Conservation (phyloP, 2,888 invertebrate species). For the Coelogynopora nodosa region DNA sequence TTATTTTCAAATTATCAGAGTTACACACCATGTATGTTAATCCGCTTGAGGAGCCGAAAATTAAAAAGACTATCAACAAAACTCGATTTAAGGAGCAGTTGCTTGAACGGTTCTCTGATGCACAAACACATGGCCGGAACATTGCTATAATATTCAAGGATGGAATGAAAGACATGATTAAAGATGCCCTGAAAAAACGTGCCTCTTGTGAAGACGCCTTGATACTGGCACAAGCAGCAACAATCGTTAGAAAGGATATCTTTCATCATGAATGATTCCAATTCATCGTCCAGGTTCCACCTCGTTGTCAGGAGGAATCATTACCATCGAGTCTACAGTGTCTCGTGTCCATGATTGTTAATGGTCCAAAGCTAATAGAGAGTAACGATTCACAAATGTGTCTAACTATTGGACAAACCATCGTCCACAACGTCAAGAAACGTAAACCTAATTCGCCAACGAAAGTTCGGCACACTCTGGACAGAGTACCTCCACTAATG, state of each 20-base stretch:
- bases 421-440: not conserved
- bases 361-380: not conserved
- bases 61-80: slow-evolving; percentile 11
- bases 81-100: slow-evolving; percentile 18
- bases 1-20: slow-evolving; percentile 37
- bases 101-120: slow-evolving; percentile 27
- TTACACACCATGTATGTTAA: slow-evolving; percentile 36
- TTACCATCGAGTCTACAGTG: slow-evolving; percentile 40
- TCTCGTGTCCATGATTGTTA: not conserved
- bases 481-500: not conserved
- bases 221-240: not conserved
- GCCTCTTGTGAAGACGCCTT: not conserved
- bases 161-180: slow-evolving; percentile 39
- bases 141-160: slow-evolving; percentile 40
- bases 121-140: slow-evolving; percentile 40
- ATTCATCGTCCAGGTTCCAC: slow-evolving; percentile 37
- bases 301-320: slow-evolving; percentile 38
- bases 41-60: slow-evolving; percentile 10
- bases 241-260: slow-evolving; percentile 17
- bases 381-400: not conserved
- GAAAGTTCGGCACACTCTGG: not conserved
- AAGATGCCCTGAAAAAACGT: slow-evolving; percentile 30
- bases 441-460: not conserved
- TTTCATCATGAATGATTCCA: not conserved
- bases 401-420: slow-evolving; percentile 25